Evolutionary conservation across 2,888 invertebrate species (phyloP).

Genomic region (Anoncus sp.): DNA sequence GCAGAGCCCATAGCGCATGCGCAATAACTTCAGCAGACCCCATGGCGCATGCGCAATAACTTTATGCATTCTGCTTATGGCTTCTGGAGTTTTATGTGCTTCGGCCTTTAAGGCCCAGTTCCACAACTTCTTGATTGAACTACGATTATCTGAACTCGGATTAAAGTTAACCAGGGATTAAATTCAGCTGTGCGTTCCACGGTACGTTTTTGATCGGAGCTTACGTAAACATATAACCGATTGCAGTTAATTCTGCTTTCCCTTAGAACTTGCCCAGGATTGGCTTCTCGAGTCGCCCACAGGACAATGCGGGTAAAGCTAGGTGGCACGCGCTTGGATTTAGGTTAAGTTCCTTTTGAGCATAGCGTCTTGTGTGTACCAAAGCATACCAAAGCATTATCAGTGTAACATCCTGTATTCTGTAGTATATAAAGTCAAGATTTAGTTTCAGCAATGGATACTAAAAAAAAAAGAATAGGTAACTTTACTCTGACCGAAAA

Average conservation of each 20-base stretch:
- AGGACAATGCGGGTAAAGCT: not conserved
- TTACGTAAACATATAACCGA: slow-evolving; percentile 4
- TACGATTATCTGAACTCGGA: slow-evolving; percentile 1
- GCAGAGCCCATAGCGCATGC: no score
- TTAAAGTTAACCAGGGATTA: not conserved
- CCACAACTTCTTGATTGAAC: slow-evolving; percentile 1
- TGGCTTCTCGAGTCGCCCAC: not conserved
- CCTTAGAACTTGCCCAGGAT: slow-evolving; percentile 1
- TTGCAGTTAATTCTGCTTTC: not conserved
- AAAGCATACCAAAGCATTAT: not conserved
- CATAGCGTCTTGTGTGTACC: not conserved
- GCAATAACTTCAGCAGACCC: no score
- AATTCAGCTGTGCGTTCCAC: slow-evolving; percentile 4
- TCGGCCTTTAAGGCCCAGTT: no score
- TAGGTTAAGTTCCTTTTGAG: not conserved
- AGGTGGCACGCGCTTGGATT: not conserved
- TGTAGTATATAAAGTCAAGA: no score
- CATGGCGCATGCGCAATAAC: no score
- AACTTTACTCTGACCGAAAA: no score
- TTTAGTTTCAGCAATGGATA: not conserved
- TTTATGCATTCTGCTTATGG: no score
- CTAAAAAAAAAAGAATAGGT: not conserved
- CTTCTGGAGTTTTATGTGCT: no score
- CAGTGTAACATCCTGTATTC: not conserved
- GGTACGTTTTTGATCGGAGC: not conserved